Base-by-base conservation (phyloP, 1,140 invertebrate species). In the Drosophila ficusphila region DNA sequence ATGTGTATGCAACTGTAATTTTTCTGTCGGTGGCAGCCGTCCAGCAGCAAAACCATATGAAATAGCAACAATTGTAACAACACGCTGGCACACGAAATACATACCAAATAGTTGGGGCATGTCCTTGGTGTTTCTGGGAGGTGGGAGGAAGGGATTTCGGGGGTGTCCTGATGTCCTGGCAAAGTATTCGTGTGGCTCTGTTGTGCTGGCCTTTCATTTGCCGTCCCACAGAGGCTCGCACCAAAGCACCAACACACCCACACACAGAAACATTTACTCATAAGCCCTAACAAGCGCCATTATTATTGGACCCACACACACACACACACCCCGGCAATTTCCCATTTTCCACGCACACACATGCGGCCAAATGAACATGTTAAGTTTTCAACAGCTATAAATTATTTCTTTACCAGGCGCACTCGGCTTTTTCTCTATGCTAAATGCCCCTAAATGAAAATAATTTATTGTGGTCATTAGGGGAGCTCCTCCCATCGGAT, bases 331-430 rank as follows among this genome's bases (percentile, higher is more conserved):
- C 41, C 14, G 27, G n/a, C 54, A 61, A 60, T 62, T 58, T 23
- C 25, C 57, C 62, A 41, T 38, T 52, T 52, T 18, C 9, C 33
- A 14, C 21, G 56, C 70, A 70, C 42, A 65, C 79, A 83, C 67
- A 86, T 86, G 81, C 69, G 81, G 67, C 79, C 61, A 85, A 85
- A 85, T 85, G 76, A 85, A 85, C 79, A 85, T 85, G 79, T 85
- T 85, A 85, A 86, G 79, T 85, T 85, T 85, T 85, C 81, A 85
- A 86, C 79, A 85, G 72, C 81, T 65, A 86, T 86, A 85, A 85
- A 85, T 85, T 86, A 85, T 85, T 85, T 86, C 79, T 73, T 85
- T 67, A 71, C 73, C 81, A 79, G 81, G 25, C 79, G 25, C 79
- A 58, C 76, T 62, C 68, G 33, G 58, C 62, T 75, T 85, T 65